Evolutionary conservation across 2,888 invertebrate species (phyloP).

Genomic region (Heterodera filipjevi): DNA sequence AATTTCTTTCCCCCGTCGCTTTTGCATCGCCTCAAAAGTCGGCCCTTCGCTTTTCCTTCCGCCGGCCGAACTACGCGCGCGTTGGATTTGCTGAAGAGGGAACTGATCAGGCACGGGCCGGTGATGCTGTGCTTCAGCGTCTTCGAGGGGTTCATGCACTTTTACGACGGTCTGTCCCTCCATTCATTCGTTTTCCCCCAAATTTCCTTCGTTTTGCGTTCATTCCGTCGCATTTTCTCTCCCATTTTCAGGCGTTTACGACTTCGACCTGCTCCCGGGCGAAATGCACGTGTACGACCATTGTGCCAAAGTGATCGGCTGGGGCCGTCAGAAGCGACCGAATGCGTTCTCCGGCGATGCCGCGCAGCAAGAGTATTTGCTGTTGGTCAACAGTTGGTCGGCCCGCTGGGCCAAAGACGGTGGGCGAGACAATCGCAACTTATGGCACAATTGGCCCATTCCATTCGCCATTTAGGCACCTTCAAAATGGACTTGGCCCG

Average conservation of each 20-base stretch:
- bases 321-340: constrained; percentile 22
- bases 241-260: constrained; percentile 38
- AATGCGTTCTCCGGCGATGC: background rate
- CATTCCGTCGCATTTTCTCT: background rate
- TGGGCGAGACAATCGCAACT: background rate
- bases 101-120: constrained; percentile 34
- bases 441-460: background rate
- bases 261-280: constrained; percentile 33
- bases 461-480: constrained; percentile 30
- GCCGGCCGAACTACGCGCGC: background rate
- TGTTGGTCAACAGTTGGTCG: constrained; percentile 41
- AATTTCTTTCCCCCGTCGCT: constrained; percentile 21
- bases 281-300: constrained; percentile 36
- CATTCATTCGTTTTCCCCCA: background rate
- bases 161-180: constrained; percentile 34
- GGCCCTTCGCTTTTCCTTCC: background rate
- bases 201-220: background rate
- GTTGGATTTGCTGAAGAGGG: constrained; percentile 34
- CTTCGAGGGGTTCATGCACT: constrained; percentile 43
- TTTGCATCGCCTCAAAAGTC: constrained; percentile 17
- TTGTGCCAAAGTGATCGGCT: constrained; percentile 30
- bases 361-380: constrained; percentile 20
- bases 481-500: constrained; percentile 36
- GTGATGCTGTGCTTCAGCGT: constrained; percentile 38
- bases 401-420: constrained; percentile 37